These are phyloP conservation scores for Andrena fulva DNA, from an alignment of 2,888 invertebrate species.

Conservation along the genomic window DNA sequence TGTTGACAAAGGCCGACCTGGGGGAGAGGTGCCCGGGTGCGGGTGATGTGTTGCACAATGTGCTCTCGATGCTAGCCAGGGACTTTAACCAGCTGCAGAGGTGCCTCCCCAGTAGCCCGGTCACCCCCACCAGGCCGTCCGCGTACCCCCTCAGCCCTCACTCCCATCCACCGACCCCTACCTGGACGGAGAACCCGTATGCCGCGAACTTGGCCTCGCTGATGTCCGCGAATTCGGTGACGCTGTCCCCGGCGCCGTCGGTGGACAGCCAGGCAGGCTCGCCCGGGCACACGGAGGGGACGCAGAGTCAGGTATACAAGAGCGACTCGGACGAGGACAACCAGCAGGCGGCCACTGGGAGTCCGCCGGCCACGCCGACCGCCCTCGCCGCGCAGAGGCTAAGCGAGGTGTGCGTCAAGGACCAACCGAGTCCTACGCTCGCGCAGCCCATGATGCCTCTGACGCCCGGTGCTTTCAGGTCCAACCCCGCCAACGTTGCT, in stretches of 20 bases:
- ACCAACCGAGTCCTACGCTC: conserved; percentile 82
- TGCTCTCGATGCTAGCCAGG: conserved; percentile 93
- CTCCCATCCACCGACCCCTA: conserved; percentile 92
- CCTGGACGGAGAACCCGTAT: conserved; percentile 88
- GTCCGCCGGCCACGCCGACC: conserved; percentile 87
- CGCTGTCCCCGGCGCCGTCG: conserved; percentile 95
- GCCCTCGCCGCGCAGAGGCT: conserved; percentile 84
- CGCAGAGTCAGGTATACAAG: conserved; percentile 78
- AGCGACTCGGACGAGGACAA: conserved; percentile 92
- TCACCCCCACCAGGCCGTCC: conserved; percentile 91
- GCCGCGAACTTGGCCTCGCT: conserved; percentile 89
- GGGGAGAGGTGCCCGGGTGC: conserved; percentile 96
- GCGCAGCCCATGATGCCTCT: conserved; percentile 82
- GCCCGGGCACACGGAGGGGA: conserved; percentile 90
- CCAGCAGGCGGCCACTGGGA: conserved; percentile 79
- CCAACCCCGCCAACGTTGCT: conserved; percentile 84
- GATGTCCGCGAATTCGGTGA: conserved; percentile 94
- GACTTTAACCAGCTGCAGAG: conserved; percentile 92
- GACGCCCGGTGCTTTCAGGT: conserved; percentile 84
- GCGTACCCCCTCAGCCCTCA: conserved; percentile 92
- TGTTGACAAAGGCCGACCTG: conserved; percentile 95
- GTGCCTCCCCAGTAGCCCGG: conserved; percentile 92
- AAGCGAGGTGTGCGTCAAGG: conserved; percentile 83
- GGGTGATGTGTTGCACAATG: conserved; percentile 97
- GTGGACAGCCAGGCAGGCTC: conserved; percentile 95